Base-by-base conservation (phyloP, 2,113 vertebrate species). In the Misgurnus mizolepis region DNA sequence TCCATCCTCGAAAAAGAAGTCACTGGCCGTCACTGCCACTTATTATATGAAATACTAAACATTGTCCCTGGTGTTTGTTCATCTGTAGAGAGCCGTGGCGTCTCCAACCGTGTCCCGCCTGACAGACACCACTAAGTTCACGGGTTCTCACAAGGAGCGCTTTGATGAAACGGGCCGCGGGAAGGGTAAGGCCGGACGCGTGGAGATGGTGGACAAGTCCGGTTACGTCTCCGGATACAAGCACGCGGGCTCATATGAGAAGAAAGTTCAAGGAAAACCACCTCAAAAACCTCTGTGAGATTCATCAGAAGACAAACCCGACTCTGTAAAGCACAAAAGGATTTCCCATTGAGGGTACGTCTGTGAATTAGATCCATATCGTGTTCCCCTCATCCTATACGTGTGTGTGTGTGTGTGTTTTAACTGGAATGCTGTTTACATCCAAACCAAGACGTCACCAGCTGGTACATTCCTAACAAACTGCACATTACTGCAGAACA, bases 221-320 rank as follows among this genome's bases (percentile, higher is more conserved):
- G 97, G 97, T 87, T 98, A 99, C 4, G 97, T 99, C 83, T 92
- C 95, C 0, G 97, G 97, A 85, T 99, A 99, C 91, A 99, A 97
- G 89, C 96, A 98, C 4, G 94, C 93, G 3, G 97, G 97, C 85
- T 93, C 96, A 1, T 99, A 99, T 0, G 95, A 98, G 91, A 96
- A 98, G 90, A 99, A 99, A 90, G 93, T 96, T 81, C 92, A 94
- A 88, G 95, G 92, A 73, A 94, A 91, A 87, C 86, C 90, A 22
- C 80, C 84, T 0, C 45, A 53, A 55, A 93, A 93, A 85, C 90
- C 89, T 53, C 82, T 91, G 87, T 93, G 88, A 92, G 69, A 17
- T 27, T 22, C 10, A 34, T 55, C 56, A 72, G 72, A 0, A 50
- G 34, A 82, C 85, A 66, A 87, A 86, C 84, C 83, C 85, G 69